Evolutionary conservation across 1,140 invertebrate species (phyloP), one percentile per base, ranked within the genome.

Genomic region (Drosophila sp.): DNA sequence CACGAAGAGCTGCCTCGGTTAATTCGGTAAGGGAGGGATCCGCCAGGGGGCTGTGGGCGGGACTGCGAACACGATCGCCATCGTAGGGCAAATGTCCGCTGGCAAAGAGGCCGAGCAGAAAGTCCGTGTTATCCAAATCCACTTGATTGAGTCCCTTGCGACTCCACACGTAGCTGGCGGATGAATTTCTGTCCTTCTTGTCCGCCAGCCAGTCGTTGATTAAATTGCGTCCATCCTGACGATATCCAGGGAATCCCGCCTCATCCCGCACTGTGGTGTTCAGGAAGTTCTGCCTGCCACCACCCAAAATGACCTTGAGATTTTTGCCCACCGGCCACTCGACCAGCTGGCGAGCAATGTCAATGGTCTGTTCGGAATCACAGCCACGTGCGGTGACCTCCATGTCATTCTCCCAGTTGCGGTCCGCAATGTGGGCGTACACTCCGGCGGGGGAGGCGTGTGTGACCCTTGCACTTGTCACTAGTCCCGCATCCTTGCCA

Each of bases 11-110:
- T 9, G 95, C 95, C 69, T 95, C 94, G 0, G 96, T 96, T 94
- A 98, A 96, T 84, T 98, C 96, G 0, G 94, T 94, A 0, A 98
- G 92, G 1, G 96, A 95, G 0, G 96, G 96, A 90, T 96, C 82
- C 2, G 81, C 84, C 43, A 80, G 40, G n/a, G 69, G 69, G 18
- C 78, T 70, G 29, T 72, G 64, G 92, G 80, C 94, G 58, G 91
- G 95, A 91, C 2, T 92, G 11, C 82, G 50, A 0, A 8, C 32
- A 81, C 87, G 40, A 72, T 94, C 87, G n/a, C 93, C 76, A 69
- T 94, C 89, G 54, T 93, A 94, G n/a, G 91, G 92, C 78, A 93
- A 64, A 57, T 93, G 92, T 7, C 72, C 92, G 6, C 38, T 56
- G 46, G 92, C 92, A 64, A 92, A 95, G 71, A 93, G 93, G 93